Conservation (phyloP, 2,113 vertebrate species). For the Rhineura floridana region DNA sequence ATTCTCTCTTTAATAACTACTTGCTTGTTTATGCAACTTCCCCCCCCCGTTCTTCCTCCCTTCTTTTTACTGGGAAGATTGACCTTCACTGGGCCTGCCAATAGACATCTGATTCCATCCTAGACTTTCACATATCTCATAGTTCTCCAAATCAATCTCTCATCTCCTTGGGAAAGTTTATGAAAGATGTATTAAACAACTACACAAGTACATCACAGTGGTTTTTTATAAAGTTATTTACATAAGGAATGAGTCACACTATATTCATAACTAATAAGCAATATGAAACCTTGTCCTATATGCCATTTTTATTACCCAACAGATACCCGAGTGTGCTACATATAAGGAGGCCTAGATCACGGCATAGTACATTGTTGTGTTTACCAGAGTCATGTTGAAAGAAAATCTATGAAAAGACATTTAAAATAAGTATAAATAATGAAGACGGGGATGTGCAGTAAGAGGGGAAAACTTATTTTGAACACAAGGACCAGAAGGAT, state of each 20-base stretch:
- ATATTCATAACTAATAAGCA: slow-evolving; percentile 17
- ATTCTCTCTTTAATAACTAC: too few species aligned
- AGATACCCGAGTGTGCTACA: neutral
- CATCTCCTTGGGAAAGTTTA: neutral
- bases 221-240: slow-evolving; percentile 12
- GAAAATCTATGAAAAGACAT: neutral
- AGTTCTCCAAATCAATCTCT: neutral
- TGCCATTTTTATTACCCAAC: slow-evolving; percentile 5
- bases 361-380: neutral
- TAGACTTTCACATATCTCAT: neutral
- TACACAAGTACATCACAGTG: neutral
- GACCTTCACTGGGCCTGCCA: too few species aligned
- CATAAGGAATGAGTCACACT: slow-evolving; percentile 28
- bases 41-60: too few species aligned
- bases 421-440: neutral
- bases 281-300: neutral
- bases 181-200: slow-evolving; percentile 5
- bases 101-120: neutral
- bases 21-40: neutral
- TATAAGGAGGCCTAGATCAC: neutral
- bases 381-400: neutral
- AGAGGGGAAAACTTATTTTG: neutral
- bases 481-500: neutral
- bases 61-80: neutral
- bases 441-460: neutral